Conservation (phyloP, 2,113 vertebrate species). For the Bufo bufo region DNA sequence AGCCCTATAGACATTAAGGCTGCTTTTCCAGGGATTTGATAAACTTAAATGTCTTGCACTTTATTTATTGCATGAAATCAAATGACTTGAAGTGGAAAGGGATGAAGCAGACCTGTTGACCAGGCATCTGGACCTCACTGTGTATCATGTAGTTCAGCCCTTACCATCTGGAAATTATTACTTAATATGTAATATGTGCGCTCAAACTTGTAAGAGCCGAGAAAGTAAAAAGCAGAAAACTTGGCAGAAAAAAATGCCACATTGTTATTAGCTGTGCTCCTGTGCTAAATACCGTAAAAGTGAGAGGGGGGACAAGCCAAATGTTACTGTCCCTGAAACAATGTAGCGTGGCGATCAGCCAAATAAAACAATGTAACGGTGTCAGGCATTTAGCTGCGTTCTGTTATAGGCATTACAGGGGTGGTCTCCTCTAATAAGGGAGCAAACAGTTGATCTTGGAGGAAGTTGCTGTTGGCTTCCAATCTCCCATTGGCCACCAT, state of each 20-base stretch:
- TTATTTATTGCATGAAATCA: neutral
- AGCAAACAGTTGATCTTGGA: too few relatives aligned
- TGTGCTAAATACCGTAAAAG: neutral
- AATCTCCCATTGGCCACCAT: too few relatives aligned
- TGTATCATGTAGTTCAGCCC: neutral
- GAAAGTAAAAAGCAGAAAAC: neutral
- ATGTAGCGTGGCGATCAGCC: neutral
- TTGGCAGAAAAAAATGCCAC: slow-evolving; percentile 14
- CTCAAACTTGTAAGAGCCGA: slow-evolving; percentile 11
- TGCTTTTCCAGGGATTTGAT: neutral
- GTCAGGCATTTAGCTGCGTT: neutral
- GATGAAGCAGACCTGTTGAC: neutral
- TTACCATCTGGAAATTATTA: slow-evolving; percentile 39
- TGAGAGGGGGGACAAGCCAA: neutral
- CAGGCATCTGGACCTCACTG: slow-evolving; percentile 5
- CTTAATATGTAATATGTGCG: neutral
- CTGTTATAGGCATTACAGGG: neutral
- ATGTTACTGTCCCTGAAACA: neutral
- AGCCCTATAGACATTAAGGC: too few relatives aligned
- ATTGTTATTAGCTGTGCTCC: slow-evolving; percentile 5
- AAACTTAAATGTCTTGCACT: neutral
- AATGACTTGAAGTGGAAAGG: neutral
- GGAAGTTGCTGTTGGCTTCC: too few relatives aligned
- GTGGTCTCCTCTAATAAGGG: too few relatives aligned
- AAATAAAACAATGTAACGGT: neutral